phyloP scores from a whole-genome alignment of 2,797 vertebrate species.

The Sternarchorhynchus goeldii region DNA sequence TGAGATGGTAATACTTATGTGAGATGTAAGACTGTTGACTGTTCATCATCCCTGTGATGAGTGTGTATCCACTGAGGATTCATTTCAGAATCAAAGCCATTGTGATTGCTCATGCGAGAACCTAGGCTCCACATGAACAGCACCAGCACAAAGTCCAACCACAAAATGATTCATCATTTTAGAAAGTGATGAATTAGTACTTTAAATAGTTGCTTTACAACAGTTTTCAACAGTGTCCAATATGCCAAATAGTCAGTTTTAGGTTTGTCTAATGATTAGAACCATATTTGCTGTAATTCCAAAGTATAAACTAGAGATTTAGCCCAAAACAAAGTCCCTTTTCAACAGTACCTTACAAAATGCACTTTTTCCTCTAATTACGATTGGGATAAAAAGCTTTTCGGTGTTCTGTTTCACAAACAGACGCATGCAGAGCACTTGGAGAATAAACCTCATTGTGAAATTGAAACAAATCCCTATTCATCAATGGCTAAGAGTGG shows the following conservation, averaged over 20 bases:
- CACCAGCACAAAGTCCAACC: background rate
- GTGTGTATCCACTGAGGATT: background rate
- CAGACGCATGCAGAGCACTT: slow-evolving; percentile 6
- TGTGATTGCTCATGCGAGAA: background rate
- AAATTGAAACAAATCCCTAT: slow-evolving; percentile 8
- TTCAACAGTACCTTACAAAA: slow-evolving; percentile 7
- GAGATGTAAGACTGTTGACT: background rate
- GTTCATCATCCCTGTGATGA: background rate
- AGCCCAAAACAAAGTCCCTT: slow-evolving; percentile 31
- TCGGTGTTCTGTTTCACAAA: slow-evolving; percentile 20
- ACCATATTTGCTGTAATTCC: slow-evolving; percentile 18
- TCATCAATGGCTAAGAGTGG: background rate
- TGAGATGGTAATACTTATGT: no score
- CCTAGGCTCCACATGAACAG: background rate
- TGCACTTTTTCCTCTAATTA: slow-evolving; percentile 27
- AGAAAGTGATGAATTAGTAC: background rate
- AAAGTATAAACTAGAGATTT: slow-evolving; percentile 2
- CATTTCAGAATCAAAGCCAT: background rate
- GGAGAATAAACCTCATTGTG: slow-evolving; percentile 1
- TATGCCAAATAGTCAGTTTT: background rate
- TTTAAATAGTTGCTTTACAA: slow-evolving; percentile 3
- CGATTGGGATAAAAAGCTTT: slow-evolving; percentile 25
- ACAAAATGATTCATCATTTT: background rate
- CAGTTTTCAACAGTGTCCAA: background rate
- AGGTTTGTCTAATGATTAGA: slow-evolving; percentile 3